These are phyloP conservation scores for Callaeas wilsoni DNA, from an alignment of 2,113 vertebrate genomes.

Conservation along the genomic window DNA sequence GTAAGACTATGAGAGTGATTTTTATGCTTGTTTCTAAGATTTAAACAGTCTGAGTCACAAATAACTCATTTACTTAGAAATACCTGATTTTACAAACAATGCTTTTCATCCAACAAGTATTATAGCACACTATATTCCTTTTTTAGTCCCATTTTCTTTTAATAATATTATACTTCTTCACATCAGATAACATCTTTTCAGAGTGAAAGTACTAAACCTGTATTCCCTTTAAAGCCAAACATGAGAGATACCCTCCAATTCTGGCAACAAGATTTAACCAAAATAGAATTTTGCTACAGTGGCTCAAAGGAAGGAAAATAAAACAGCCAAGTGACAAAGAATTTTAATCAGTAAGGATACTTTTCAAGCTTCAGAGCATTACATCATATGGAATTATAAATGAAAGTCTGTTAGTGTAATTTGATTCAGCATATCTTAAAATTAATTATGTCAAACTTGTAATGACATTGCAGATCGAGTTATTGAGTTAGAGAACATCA, in stretches of 20 bases:
- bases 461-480: constrained; percentile 10
- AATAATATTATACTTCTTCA: not conserved
- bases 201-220: not conserved
- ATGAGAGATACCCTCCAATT: not conserved
- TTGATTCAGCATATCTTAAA: not conserved
- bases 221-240: not conserved
- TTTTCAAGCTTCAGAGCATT: not conserved
- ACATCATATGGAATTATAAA: not conserved
- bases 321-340: not conserved
- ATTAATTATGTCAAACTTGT: not conserved
- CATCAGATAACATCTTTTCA: not conserved
- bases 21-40: not conserved
- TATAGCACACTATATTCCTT: not conserved
- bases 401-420: not conserved
- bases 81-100: not conserved
- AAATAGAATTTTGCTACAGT: not conserved
- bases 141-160: not conserved
- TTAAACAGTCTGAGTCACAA: not conserved
- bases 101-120: not conserved
- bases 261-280: not conserved
- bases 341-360: not conserved
- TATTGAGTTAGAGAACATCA: not conserved
- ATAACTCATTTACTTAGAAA: not conserved
- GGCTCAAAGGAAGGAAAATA: not conserved
- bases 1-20: not conserved